Conservation (phyloP, 2,888 invertebrate species). For the Hydropsyche betteni region DNA sequence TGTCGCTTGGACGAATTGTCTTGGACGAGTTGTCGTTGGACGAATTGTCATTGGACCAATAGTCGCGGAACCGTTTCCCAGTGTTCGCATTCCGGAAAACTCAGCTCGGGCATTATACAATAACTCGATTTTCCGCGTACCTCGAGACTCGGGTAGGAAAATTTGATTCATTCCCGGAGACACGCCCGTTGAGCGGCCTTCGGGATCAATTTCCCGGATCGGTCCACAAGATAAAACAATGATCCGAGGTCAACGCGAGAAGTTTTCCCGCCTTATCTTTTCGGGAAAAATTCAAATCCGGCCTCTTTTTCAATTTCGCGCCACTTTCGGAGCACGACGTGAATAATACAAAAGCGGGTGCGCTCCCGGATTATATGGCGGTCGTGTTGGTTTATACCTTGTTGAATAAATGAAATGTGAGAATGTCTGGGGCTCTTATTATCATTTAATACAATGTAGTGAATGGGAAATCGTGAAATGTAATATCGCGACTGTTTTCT, state of each 20-base stretch:
- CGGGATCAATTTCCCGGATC: constrained; percentile 21
- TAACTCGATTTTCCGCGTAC: constrained; percentile 18
- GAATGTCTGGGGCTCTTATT: too few relatives aligned
- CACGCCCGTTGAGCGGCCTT: neutral
- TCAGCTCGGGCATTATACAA: too few relatives aligned
- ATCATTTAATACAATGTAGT: too few relatives aligned
- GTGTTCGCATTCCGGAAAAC: neutral
- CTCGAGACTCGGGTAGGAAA: neutral
- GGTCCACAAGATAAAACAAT: neutral
- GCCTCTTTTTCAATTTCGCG: neutral
- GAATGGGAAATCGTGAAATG: too few relatives aligned
- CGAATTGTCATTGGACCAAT: too few relatives aligned
- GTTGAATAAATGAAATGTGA: neutral
- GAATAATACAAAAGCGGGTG: neutral
- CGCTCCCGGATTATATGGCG: constrained; percentile 10
- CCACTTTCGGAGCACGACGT: neutral
- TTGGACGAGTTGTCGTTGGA: too few relatives aligned
- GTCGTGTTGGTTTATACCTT: neutral
- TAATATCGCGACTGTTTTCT: too few relatives aligned
- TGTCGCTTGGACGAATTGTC: too few relatives aligned
- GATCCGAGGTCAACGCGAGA: neutral
- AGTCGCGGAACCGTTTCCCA: too few relatives aligned
- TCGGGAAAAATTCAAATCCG: neutral
- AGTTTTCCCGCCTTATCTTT: neutral
- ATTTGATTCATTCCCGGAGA: constrained; percentile 4